phyloP scores from a whole-genome alignment of 2,797 vertebrate species.

The Tympanoctomys barrerae region DNA sequence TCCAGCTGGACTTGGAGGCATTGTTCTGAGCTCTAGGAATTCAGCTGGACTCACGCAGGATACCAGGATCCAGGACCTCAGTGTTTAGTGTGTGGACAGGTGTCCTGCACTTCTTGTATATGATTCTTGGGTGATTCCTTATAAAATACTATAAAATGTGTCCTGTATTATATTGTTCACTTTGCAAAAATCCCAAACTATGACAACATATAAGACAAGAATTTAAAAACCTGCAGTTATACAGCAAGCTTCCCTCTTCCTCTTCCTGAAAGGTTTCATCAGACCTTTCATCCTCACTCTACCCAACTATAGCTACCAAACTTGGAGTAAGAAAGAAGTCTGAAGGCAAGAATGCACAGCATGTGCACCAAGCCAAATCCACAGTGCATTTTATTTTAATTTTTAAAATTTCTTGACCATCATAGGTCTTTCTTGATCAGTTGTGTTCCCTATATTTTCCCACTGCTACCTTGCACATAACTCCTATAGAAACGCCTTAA shows the following conservation, averaged over 20 bases:
- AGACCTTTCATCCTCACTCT: background rate
- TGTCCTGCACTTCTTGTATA: too few relatives aligned
- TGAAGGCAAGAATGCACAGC: background rate
- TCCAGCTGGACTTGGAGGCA: too few relatives aligned
- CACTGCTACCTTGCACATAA: background rate
- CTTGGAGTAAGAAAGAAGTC: background rate
- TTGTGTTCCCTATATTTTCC: background rate
- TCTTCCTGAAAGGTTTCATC: background rate
- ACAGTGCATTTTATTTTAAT: background rate
- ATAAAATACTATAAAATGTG: too few relatives aligned
- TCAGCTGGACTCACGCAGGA: too few relatives aligned
- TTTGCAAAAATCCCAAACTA: too few relatives aligned
- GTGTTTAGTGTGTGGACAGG: too few relatives aligned
- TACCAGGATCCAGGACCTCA: too few relatives aligned
- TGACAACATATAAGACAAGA: background rate
- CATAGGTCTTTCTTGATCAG: background rate
- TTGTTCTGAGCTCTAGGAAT: too few relatives aligned
- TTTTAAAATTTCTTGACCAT: background rate
- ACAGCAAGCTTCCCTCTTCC: background rate
- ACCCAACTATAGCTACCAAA: background rate
- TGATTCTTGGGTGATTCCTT: too few relatives aligned
- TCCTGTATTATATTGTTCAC: too few relatives aligned
- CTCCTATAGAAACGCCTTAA: slow-evolving; percentile 34
- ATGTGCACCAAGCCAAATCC: background rate
- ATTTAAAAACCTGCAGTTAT: background rate